Evolutionary conservation across 2,797 vertebrate species (phyloP), one percentile per base, ranked within the genome.

Genomic region (Tangara arthus): DNA sequence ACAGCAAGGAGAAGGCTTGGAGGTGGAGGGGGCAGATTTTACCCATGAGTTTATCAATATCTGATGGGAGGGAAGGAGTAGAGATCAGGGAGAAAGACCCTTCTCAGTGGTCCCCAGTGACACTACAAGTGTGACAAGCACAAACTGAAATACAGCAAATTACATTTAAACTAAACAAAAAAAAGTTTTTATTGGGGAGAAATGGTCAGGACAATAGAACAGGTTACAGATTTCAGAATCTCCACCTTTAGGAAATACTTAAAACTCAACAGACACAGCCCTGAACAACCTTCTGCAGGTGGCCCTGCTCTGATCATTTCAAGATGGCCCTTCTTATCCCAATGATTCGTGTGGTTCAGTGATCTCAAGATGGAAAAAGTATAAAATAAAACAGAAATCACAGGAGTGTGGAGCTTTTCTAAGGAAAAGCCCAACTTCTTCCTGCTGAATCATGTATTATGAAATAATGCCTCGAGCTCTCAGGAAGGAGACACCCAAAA

Each of bases 401-500:
- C 17, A 61, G 55, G 35, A 87, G 57, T 2, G 0, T 27, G 68
- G 27, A 59, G 44, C 42, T 82, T 81, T 78, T 53, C 59, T 82
- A 60, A 79, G 64, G 60, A 92, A 79, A 94, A 52, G 6, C 73
- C 23, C 32, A 76, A 76, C 55, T 60, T 60, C 72, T 80, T 87
- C 55, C 60, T 87, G 70, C 70, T 93, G 88, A 95, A 72, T 90
- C 91, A 91, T 8, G 27, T 47, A n/a, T 49, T 90, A 72, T 3
- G 4, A 90, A 96, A 94, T 77, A 87, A 89, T 46, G 73, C 77
- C 87, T 83, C 22, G 24, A 78, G 95, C 53, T 85, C 26, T 87
- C 82, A 90, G 75, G 68, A 76, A 73, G 53, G 81, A 95, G 93
- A 85, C 72, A 93, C 75, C 83, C 63, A 23, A 76, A 83, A 78